phyloP scores from a whole-genome alignment of 1,140 invertebrate species.

The Drosophila auraria region DNA sequence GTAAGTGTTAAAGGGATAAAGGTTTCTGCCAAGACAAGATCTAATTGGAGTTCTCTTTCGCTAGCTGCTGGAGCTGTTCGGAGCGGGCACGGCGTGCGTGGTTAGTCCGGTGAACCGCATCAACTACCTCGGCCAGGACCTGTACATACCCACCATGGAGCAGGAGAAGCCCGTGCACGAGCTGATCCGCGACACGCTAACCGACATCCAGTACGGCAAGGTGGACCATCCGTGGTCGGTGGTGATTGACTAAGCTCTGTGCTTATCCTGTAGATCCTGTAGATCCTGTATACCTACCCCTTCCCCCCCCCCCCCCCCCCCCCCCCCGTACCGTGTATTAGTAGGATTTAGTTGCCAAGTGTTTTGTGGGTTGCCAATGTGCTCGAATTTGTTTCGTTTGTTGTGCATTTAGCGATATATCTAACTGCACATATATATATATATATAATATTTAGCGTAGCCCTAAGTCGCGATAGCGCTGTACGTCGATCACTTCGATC shows the following conservation, averaged over 20 bases:
- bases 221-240: slow-evolving; percentile 92
- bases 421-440: slow-evolving; percentile 33
- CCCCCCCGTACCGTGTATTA: slow-evolving; percentile 66
- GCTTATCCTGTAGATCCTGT: not conserved
- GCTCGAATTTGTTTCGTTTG: slow-evolving; percentile 71
- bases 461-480: slow-evolving; percentile 8
- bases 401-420: slow-evolving; percentile 62
- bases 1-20: slow-evolving; percentile 87
- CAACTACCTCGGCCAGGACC: slow-evolving; percentile 88
- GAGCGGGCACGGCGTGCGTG: slow-evolving; percentile 96
- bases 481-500: slow-evolving; percentile 3
- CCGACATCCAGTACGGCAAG: slow-evolving; percentile 94
- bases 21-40: not conserved
- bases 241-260: slow-evolving; percentile 69
- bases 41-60: not conserved
- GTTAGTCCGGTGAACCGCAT: slow-evolving; percentile 95
- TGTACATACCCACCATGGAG: slow-evolving; percentile 91
- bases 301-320: not conserved
- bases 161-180: slow-evolving; percentile 89
- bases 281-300: not conserved
- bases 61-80: slow-evolving; percentile 97
- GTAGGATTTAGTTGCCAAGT: slow-evolving; percentile 65
- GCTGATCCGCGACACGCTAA: slow-evolving; percentile 90
- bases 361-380: slow-evolving; percentile 57
- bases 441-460: slow-evolving; percentile 21